Percentiles rank a stretch among this genome's conserved stretches.
Conservation (phyloP, 2,113 vertebrate species). For the Cebidichthys violaceus region DNA sequence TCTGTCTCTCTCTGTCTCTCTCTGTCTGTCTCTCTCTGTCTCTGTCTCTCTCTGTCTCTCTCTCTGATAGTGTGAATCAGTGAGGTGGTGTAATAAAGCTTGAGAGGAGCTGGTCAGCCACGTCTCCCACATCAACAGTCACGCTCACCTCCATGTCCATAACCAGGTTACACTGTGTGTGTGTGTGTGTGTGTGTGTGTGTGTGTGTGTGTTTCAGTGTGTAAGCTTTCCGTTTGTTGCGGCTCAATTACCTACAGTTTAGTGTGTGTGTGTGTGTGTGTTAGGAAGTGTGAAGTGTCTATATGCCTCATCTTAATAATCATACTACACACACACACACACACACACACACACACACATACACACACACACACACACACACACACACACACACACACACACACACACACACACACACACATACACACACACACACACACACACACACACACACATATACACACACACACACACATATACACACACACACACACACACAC, state of each 20-base stretch:
- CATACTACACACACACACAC: conserved; percentile 13
- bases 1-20: too few species aligned
- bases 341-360: too few species aligned
- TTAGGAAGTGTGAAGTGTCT: conserved; percentile 25
- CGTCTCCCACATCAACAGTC: conserved; percentile 53
- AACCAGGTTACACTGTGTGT: conserved; percentile 37
- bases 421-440: too few species aligned
- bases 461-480: too few species aligned
- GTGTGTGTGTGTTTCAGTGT: background rate
- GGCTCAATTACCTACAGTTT: conserved; percentile 39
- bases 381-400: too few species aligned
- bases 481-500: too few species aligned
- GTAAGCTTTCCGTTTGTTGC: background rate
- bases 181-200: conserved; percentile 10
- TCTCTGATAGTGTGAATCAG: conserved; percentile 15
- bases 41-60: background rate
- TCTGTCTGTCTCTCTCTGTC: too few species aligned
- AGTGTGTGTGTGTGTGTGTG: conserved; percentile 32
- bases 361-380: too few species aligned
- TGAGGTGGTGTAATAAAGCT: conserved; percentile 38
- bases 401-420: too few species aligned
- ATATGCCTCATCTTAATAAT: conserved; percentile 31
- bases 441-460: too few species aligned
- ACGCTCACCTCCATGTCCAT: conserved; percentile 36
- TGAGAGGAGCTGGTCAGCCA: conserved; percentile 13